Evolutionary conservation across 2,888 invertebrate genomes (phyloP).

Genomic region (Cheilosia vulpina): DNA sequence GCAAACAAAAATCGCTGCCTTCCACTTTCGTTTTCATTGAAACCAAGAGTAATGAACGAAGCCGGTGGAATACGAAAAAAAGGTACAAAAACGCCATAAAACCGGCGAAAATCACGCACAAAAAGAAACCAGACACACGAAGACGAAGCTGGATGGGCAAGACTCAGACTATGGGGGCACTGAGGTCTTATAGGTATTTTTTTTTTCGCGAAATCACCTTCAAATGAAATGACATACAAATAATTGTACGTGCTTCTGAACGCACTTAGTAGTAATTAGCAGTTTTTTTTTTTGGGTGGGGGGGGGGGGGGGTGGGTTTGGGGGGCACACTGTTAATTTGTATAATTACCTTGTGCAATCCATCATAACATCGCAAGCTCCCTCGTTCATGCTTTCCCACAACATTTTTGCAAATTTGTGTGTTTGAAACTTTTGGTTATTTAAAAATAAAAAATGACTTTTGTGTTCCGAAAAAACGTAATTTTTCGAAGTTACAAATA

Average conservation of each 20-base stretch:
- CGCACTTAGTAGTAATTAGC: slow-evolving; percentile 49
- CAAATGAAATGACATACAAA: background rate
- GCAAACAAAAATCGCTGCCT: slow-evolving; percentile 64
- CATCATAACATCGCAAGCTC: slow-evolving; percentile 80
- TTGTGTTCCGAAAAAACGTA: slow-evolving; percentile 57
- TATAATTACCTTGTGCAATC: slow-evolving; percentile 83
- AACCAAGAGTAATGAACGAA: slow-evolving; percentile 67
- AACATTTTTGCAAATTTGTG: slow-evolving; percentile 79
- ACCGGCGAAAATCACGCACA: slow-evolving; percentile 67
- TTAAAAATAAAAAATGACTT: slow-evolving; percentile 6
- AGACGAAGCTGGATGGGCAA: slow-evolving; percentile 14
- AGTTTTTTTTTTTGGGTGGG: background rate
- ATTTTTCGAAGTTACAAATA: slow-evolving; percentile 41
- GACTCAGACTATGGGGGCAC: slow-evolving; percentile 34
- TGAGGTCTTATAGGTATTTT: slow-evolving; percentile 3
- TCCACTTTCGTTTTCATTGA: slow-evolving; percentile 73
- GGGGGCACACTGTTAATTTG: slow-evolving; percentile 6
- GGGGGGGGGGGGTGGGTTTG: background rate
- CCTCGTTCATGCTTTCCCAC: slow-evolving; percentile 83
- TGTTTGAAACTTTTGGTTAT: slow-evolving; percentile 37
- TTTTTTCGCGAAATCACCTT: slow-evolving; percentile 23
- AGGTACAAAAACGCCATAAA: slow-evolving; percentile 23
- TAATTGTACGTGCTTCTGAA: slow-evolving; percentile 19
- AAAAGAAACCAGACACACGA: slow-evolving; percentile 52
- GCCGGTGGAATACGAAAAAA: slow-evolving; percentile 17